phyloP scores from a whole-genome alignment of 1,140 invertebrate genomes.

The Zaprionus nigranus region DNA sequence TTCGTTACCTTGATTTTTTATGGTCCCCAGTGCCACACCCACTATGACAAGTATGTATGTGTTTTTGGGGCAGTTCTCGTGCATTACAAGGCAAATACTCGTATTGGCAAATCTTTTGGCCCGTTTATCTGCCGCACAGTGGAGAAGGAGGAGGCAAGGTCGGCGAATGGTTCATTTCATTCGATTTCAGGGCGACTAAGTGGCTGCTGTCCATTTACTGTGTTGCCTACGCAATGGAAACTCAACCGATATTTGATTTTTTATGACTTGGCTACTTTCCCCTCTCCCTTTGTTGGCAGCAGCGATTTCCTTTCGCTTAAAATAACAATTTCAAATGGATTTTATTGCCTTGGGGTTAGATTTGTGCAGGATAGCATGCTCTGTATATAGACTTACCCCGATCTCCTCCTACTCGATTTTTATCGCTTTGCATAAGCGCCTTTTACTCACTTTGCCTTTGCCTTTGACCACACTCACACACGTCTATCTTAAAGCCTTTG shows the following conservation, averaged over 20 bases:
- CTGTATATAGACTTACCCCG: slow-evolving; percentile 16
- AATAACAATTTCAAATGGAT: slow-evolving; percentile 83
- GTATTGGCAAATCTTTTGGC: slow-evolving; percentile 41
- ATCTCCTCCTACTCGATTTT: slow-evolving; percentile 37
- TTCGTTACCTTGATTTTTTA: slow-evolving; percentile 78
- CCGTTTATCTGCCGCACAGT: slow-evolving; percentile 56
- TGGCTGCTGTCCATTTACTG: slow-evolving; percentile 33
- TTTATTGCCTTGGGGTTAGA: slow-evolving; percentile 76
- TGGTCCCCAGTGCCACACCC: slow-evolving; percentile 6
- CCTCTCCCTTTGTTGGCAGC: slow-evolving; percentile 28
- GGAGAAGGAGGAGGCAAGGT: background rate
- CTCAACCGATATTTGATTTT: slow-evolving; percentile 74
- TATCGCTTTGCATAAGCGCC: slow-evolving; percentile 80
- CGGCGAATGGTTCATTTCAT: slow-evolving; percentile 59
- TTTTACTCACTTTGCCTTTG: slow-evolving; percentile 51
- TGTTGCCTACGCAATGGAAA: slow-evolving; percentile 44
- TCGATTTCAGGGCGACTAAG: slow-evolving; percentile 44
- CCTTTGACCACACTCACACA: slow-evolving; percentile 18
- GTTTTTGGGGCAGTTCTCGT: slow-evolving; percentile 25
- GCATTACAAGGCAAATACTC: slow-evolving; percentile 43
- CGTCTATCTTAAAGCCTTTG: slow-evolving; percentile 34
- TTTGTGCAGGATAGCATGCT: slow-evolving; percentile 45
- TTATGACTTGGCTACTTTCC: slow-evolving; percentile 59
- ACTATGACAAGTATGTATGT: slow-evolving; percentile 8
- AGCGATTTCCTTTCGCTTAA: slow-evolving; percentile 70